Percentiles rank a stretch among this genome's conserved stretches.
phyloP scores from a whole-genome alignment of 2,113 vertebrate genomes.

The Acrocephalus kingi region DNA sequence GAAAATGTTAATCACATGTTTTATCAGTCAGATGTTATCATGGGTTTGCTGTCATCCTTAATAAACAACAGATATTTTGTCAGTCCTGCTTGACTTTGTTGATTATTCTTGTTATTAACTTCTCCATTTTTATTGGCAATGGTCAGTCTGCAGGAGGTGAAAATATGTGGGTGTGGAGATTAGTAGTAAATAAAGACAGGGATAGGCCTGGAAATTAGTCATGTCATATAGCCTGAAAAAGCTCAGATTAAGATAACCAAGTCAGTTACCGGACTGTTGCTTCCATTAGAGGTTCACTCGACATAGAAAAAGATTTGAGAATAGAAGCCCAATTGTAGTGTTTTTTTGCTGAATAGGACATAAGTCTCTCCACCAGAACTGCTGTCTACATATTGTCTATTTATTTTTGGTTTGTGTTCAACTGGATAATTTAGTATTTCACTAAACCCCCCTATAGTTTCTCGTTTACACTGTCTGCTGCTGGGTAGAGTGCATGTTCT shows the following conservation, averaged over 20 bases:
- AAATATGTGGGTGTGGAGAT: not conserved
- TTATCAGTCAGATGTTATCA: not conserved
- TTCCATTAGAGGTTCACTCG: not conserved
- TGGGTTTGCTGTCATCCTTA: not conserved
- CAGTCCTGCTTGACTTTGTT: conserved; percentile 22
- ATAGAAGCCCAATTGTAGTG: not conserved
- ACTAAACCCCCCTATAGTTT: not conserved
- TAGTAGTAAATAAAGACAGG: not conserved
- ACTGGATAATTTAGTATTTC: not conserved
- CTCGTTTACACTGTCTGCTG: not conserved
- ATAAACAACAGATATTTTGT: not conserved
- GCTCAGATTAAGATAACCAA: conserved; percentile 31
- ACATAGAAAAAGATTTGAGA: not conserved
- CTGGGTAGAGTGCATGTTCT: not conserved
- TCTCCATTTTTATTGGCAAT: conserved; percentile 31
- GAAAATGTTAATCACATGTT: not conserved
- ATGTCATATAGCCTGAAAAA: conserved; percentile 39
- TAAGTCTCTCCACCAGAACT: not conserved
- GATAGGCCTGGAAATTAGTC: conserved; percentile 13
- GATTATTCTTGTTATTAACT: conserved; percentile 17
- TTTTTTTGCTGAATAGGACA: not conserved
- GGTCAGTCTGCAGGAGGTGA: not conserved
- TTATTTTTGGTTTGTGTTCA: not conserved
- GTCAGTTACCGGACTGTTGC: not conserved
- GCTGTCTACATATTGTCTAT: not conserved